A percentile compares a stretch with the other conserved stretches of the same genome.
Evolutionary conservation across 2,888 invertebrate genomes (phyloP).

Genomic region (Ochlodes sylvanus): DNA sequence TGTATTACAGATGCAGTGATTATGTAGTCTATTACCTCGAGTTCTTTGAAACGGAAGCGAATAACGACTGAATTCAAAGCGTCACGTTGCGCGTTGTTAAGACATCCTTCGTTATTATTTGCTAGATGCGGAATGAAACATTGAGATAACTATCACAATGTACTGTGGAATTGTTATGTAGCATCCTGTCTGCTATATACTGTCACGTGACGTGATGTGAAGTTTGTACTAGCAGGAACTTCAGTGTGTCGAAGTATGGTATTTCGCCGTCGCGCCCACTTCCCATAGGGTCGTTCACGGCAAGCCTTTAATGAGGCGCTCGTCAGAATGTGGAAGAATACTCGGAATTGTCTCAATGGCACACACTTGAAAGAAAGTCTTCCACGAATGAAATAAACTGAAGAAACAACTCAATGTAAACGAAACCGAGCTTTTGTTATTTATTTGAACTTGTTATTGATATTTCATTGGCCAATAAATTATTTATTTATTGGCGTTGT

Average conservation of each 20-base stretch:
- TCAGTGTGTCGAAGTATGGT: conserved; percentile 16
- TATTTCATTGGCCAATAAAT: too few relatives aligned
- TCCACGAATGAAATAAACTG: conserved; percentile 20
- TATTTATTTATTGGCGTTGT: too few relatives aligned
- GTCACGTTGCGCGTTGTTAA: too few relatives aligned
- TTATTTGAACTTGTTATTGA: too few relatives aligned
- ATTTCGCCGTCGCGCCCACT: conserved; percentile 31
- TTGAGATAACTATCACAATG: too few relatives aligned
- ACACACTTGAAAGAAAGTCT: conserved; percentile 22
- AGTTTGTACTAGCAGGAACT: conserved; percentile 6
- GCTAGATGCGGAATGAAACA: too few relatives aligned
- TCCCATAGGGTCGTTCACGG: conserved; percentile 28
- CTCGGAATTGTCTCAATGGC: conserved; percentile 37
- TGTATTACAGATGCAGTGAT: too few relatives aligned
- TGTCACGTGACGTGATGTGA: conserved; percentile 15
- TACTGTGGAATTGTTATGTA: too few relatives aligned
- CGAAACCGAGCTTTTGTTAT: background rate
- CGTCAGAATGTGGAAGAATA: conserved; percentile 25
- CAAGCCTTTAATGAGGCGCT: conserved; percentile 32
- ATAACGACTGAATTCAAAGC: too few relatives aligned
- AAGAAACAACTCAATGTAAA: conserved; percentile 2
- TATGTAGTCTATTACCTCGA: too few relatives aligned
- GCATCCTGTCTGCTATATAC: conserved; percentile 4
- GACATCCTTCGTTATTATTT: too few relatives aligned
- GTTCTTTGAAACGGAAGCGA: too few relatives aligned